A percentile compares a stretch with the other conserved stretches of the same genome.
These are phyloP conservation scores for Meghimatium bilineatum DNA, from an alignment of 2,888 invertebrate species.

Conservation along the genomic window DNA sequence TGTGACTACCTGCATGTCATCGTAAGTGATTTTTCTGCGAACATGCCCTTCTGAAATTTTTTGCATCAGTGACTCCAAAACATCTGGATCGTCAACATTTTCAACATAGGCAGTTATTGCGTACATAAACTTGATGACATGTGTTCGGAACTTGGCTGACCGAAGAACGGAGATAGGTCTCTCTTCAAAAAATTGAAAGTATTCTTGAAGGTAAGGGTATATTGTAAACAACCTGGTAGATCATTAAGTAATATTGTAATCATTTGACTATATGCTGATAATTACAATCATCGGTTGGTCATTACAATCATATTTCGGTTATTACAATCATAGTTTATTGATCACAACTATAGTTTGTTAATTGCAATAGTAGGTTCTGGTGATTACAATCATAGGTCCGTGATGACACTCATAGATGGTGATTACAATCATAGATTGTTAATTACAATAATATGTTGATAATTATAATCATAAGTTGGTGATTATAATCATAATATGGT, in stretches of 20 bases:
- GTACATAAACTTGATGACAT: background rate
- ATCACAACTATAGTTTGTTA: background rate
- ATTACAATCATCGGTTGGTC: background rate
- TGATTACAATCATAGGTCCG: too few relatives aligned
- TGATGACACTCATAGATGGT: too few relatives aligned
- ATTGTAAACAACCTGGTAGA: background rate
- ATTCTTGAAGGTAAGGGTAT: slow-evolving; percentile 4
- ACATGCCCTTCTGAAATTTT: background rate
- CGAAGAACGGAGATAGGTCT: background rate
- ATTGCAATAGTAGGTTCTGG: background rate
- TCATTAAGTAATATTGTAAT: background rate
- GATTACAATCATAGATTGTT: too few relatives aligned
- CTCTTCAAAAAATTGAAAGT: background rate
- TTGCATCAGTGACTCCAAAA: background rate
- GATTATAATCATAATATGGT: too few relatives aligned
- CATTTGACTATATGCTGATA: too few relatives aligned
- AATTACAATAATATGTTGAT: too few relatives aligned
- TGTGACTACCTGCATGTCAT: background rate
- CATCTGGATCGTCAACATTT: background rate
- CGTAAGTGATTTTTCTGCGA: background rate
- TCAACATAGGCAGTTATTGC: slow-evolving; percentile 11
- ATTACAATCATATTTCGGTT: background rate
- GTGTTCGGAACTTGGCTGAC: background rate
- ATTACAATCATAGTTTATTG: too few relatives aligned
- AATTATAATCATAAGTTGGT: too few relatives aligned